These are phyloP conservation scores for Machaerirhynchus nigripectus DNA, from an alignment of 2,113 vertebrate genomes.

Conservation along the genomic window DNA sequence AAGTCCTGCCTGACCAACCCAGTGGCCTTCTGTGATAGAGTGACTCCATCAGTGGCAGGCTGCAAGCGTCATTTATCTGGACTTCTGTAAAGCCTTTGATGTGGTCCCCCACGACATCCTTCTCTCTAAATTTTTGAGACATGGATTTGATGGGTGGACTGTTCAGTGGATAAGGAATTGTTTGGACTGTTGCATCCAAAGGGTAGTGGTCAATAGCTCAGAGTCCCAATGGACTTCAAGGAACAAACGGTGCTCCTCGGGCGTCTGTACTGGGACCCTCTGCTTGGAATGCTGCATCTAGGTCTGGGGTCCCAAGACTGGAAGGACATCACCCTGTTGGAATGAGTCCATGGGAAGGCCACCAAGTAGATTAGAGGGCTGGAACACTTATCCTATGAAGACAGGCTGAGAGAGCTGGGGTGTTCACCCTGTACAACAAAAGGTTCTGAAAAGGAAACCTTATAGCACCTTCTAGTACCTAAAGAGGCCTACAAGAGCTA, in stretches of 20 bases:
- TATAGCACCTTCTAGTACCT: not conserved
- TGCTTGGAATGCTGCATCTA: not conserved
- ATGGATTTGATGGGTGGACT: not conserved
- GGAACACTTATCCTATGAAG: not conserved
- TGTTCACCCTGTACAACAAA: not conserved
- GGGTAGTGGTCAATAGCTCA: not conserved
- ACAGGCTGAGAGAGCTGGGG: not conserved
- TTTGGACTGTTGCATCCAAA: not conserved
- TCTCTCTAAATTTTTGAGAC: not conserved
- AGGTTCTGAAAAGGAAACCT: not conserved
- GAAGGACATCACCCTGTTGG: not conserved
- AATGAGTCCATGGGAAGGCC: not conserved
- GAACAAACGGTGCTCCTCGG: not conserved
- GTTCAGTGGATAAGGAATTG: not conserved
- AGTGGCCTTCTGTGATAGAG: not conserved
- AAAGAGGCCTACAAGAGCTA: not conserved
- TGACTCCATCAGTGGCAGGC: not conserved
- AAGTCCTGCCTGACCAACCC: not conserved
- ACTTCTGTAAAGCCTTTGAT: not conserved
- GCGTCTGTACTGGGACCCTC: not conserved
- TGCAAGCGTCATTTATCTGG: not conserved
- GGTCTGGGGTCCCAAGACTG: not conserved
- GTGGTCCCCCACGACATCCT: not conserved
- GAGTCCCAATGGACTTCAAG: not conserved
- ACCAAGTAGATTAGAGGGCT: not conserved